A percentile compares a stretch with the other conserved stretches of the same genome.
phyloP scores from a whole-genome alignment of 2,113 vertebrate species.

The Capra hircus region DNA sequence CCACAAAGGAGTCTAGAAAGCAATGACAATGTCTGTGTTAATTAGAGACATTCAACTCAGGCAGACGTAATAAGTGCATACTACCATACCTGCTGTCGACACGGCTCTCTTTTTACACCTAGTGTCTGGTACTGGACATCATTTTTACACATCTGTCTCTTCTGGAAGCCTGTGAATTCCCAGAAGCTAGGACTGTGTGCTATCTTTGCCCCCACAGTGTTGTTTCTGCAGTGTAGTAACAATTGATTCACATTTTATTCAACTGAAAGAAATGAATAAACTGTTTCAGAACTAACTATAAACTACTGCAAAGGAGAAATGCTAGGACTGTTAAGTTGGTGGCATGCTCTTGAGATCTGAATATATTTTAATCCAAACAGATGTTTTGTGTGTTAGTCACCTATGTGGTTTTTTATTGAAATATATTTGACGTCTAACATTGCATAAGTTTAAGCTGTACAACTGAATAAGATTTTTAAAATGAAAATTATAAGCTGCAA shows the following conservation, averaged over 20 bases:
- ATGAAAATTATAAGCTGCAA: not conserved
- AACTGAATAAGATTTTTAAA: not conserved
- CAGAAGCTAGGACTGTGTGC: not conserved
- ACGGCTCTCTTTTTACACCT: not conserved
- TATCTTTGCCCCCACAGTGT: not conserved
- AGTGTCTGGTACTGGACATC: not conserved
- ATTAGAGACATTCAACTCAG: not conserved
- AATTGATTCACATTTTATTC: not conserved
- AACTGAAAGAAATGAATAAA: slow-evolving; percentile 5
- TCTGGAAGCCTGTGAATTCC: not conserved
- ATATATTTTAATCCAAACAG: not conserved
- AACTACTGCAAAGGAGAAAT: not conserved
- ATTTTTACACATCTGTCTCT: not conserved
- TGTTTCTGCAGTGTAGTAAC: not conserved
- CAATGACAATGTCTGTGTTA: not conserved
- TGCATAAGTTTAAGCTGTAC: not conserved
- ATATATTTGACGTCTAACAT: not conserved
- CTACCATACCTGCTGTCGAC: not conserved
- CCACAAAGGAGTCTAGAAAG: not conserved
- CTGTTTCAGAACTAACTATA: not conserved
- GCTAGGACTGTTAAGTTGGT: not conserved
- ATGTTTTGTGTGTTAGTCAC: not conserved
- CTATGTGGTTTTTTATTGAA: not conserved
- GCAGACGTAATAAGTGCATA: not conserved
- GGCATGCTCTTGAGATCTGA: slow-evolving; percentile 14